Evolutionary conservation across 2,113 vertebrate genomes (phyloP).

Genomic region (Ochotona princeps): DNA sequence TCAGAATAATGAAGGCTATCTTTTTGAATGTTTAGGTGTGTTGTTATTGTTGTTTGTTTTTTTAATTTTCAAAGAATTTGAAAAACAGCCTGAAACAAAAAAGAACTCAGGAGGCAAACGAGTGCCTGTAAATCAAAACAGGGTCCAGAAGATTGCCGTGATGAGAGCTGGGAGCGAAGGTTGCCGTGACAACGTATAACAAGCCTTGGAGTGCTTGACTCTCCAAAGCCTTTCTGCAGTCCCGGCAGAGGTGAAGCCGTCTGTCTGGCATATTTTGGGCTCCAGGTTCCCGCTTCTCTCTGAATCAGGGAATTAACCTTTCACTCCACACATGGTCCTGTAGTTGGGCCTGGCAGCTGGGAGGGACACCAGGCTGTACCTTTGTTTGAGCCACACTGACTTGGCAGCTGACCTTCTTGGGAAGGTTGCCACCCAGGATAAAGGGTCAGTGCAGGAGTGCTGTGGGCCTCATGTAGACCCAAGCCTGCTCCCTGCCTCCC

Average conservation of each 20-base stretch:
- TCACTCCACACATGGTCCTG: background rate
- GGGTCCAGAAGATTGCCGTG: background rate
- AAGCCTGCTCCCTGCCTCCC: background rate
- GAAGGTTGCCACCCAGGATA: background rate
- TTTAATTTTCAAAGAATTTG: conserved; percentile 6
- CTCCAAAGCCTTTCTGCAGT: background rate
- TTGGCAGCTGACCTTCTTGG: no score
- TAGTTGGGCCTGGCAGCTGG: no score
- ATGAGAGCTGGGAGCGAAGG: background rate
- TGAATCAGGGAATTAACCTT: background rate
- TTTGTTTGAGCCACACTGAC: background rate
- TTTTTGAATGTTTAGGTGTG: background rate
- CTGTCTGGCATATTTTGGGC: background rate
- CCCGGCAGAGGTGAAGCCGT: background rate
- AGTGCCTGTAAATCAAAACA: background rate
- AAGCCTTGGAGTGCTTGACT: background rate
- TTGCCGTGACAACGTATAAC: conserved; percentile 69
- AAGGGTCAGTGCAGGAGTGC: background rate
- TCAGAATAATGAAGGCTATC: background rate
- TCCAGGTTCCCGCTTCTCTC: background rate
- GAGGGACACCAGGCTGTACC: background rate
- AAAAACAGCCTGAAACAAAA: conserved; percentile 52
- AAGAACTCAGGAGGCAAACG: conserved; percentile 3
- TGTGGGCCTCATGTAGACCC: background rate
- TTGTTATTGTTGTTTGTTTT: background rate